Evolutionary conservation across 2,888 invertebrate species (phyloP).

Genomic region (Orthosia gothica): DNA sequence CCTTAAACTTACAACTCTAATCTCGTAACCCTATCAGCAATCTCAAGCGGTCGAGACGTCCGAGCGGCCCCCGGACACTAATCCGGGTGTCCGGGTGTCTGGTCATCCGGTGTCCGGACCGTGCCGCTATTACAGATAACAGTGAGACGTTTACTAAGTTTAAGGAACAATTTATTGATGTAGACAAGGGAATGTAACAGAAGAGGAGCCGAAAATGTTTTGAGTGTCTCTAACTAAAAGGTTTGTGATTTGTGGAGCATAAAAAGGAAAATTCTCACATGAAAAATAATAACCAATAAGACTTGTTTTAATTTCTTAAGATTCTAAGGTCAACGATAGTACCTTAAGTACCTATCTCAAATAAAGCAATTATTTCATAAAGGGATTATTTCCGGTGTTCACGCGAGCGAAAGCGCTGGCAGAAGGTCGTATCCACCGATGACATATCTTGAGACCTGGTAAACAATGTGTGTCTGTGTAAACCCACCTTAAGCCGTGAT

Average conservation of each 20-base stretch:
- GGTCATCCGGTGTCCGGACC: conserved; percentile 20
- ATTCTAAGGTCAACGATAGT: too few species aligned
- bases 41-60: conserved; percentile 39
- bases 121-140: conserved; percentile 67
- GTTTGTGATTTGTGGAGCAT: too few species aligned
- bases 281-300: too few species aligned
- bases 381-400: too few species aligned
- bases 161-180: conserved; percentile 58
- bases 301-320: too few species aligned
- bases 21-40: conserved; percentile 55
- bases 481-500: conserved; percentile 5
- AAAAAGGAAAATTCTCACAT: too few species aligned
- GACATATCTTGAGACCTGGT: neutral
- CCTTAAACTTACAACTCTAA: conserved; percentile 45
- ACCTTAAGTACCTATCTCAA: too few species aligned
- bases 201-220: neutral
- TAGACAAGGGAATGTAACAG: conserved; percentile 37
- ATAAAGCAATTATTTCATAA: too few species aligned
- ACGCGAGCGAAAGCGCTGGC: too few species aligned
- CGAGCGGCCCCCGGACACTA: conserved; percentile 46
- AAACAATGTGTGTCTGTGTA: neutral
- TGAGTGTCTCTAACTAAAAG: too few species aligned
- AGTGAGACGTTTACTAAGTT: conserved; percentile 68
- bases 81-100: conserved; percentile 60
- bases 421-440: too few species aligned